Base-by-base conservation (phyloP, 2,888 invertebrate species). In the Meloe dianella region DNA sequence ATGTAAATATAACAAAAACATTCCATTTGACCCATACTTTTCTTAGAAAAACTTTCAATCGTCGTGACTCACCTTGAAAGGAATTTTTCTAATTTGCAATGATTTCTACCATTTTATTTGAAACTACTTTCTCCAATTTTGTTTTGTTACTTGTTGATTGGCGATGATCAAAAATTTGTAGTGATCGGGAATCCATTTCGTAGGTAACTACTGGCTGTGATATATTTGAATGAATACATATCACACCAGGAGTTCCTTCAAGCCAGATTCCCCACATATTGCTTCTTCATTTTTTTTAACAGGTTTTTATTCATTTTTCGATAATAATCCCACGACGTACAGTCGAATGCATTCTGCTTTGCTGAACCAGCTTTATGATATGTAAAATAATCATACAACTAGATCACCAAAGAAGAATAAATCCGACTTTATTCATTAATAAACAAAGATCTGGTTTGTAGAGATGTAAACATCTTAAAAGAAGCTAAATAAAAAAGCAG, bases 131-230 rank as follows among this genome's bases (percentile, higher is more conserved):
- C 4, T 27, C 27, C 4, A 27, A 27, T 27, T 27, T 27, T 27
- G 4, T 27, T 4, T 3, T 27, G 2, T 27, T 27, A 27, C 3
- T 7, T 8, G 32, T 32, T 10, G 32, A 32, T 32, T 32, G 3
- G 27, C n/a, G n/a, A n/a, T n/a, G n/a, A n/a, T 32, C 8, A 7
- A 8, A 32, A 32, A 35, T 14, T 14, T 47, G 75, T 60, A 72
- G 78, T 71, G 41, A 71, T 71, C 74, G 78, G 80, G 80, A 80
- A 78, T 77, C 81, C 80, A 81, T 80, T 82, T 83, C 81, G 81
- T 82, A 83, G 83, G 84, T 84, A 84, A 84, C 84, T 83, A 83
- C 83, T 83, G 83, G 84, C 84, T 84, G 84, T 84, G 84, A 84
- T 84, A 84, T 79, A 80, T 78, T 76, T 68, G 69, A 75, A 81